Evolutionary conservation across 2,888 invertebrate species (phyloP).

Genomic region (Chrysina gloriosa): DNA sequence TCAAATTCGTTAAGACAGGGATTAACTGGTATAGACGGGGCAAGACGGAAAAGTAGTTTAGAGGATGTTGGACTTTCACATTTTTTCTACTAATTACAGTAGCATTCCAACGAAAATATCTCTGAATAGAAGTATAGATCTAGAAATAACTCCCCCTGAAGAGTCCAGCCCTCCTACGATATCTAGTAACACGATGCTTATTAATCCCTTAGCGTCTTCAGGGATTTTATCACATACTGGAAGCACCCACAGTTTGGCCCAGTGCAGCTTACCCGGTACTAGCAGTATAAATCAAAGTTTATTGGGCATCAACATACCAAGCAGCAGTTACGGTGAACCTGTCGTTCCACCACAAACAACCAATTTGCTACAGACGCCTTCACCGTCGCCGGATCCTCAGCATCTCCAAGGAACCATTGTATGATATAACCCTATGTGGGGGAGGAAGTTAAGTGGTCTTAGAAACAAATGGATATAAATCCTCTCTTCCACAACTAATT

Average conservation of each 20-base stretch:
- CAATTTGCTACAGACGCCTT: constrained; percentile 65
- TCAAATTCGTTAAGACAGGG: constrained; percentile 89
- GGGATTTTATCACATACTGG: constrained; percentile 58
- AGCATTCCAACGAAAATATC: constrained; percentile 86
- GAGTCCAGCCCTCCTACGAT: constrained; percentile 69
- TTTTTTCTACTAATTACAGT: constrained; percentile 74
- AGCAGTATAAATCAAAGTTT: constrained; percentile 56
- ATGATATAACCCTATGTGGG: constrained; percentile 96
- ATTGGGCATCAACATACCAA: constrained; percentile 58
- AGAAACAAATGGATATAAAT: constrained; percentile 80
- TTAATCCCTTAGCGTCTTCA: constrained; percentile 63
- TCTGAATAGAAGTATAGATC: constrained; percentile 85
- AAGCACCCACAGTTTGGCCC: constrained; percentile 60
- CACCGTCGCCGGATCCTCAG: constrained; percentile 72
- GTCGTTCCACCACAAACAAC: constrained; percentile 67
- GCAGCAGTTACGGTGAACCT: constrained; percentile 53
- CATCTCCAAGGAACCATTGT: constrained; percentile 91
- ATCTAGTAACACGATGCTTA: constrained; percentile 68
- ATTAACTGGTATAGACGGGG: constrained; percentile 72
- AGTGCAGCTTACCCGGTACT: constrained; percentile 56
- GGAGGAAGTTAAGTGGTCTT: constrained; percentile 85
- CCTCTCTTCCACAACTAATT: constrained; percentile 63
- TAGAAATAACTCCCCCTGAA: constrained; percentile 75
- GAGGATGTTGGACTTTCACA: constrained; percentile 89
- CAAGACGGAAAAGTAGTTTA: constrained; percentile 82